Evolutionary conservation across 2,797 vertebrate genomes (phyloP).

Genomic region (Lepilemur ruficaudatus): DNA sequence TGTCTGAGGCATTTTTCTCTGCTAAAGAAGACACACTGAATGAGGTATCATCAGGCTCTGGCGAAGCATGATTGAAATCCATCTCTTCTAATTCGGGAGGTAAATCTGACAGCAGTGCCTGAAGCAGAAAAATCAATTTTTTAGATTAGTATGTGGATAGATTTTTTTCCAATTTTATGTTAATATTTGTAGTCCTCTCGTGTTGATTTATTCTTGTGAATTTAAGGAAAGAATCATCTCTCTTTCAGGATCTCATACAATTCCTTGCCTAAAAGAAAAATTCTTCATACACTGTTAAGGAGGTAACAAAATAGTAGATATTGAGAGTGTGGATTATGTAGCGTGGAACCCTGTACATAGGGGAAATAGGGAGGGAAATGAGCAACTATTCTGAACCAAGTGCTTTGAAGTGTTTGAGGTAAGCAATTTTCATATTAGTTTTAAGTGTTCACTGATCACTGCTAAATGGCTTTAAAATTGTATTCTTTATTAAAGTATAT

Average conservation of each 20-base stretch:
- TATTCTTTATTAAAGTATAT: conserved; percentile 44
- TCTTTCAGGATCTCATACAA: neutral
- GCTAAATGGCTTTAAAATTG: conserved; percentile 19
- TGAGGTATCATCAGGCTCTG: conserved; percentile 88
- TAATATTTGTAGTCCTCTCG: neutral
- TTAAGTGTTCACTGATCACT: conserved; percentile 41
- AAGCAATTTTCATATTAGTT: conserved; percentile 39
- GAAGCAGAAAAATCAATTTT: conserved; percentile 61
- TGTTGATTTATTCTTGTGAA: conserved; percentile 19
- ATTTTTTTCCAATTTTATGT: neutral
- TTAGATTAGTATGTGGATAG: neutral
- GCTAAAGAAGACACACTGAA: conserved; percentile 93
- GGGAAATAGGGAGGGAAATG: conserved; percentile 10
- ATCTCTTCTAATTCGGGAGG: conserved; percentile 95
- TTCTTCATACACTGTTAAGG: neutral
- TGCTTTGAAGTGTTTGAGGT: conserved; percentile 15
- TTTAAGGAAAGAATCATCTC: conserved; percentile 40
- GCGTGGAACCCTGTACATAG: neutral
- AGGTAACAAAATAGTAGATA: conserved; percentile 40
- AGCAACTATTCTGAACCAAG: conserved; percentile 35
- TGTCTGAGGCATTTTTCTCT: conserved; percentile 89
- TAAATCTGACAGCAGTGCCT: conserved; percentile 97
- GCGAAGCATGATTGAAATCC: conserved; percentile 87
- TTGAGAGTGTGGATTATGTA: neutral
- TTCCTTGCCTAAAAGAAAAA: conserved; percentile 30